Conservation (phyloP, 2,113 vertebrate genomes). For the Peromyscus leucopus region DNA sequence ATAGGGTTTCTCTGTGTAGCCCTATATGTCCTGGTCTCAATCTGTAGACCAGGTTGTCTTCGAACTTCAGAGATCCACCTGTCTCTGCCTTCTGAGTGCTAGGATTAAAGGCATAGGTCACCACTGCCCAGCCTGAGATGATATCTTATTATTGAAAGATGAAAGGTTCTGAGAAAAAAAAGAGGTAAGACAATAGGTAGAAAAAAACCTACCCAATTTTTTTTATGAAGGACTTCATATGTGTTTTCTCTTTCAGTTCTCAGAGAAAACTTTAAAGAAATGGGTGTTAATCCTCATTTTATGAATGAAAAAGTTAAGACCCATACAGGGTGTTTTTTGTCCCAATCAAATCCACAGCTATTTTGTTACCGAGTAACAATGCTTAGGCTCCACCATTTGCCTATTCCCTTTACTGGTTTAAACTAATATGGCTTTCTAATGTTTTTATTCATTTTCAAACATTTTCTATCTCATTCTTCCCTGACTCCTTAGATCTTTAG, state of each 20-base stretch:
- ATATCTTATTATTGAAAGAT: not conserved
- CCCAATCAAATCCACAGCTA: not conserved
- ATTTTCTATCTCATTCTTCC: not conserved
- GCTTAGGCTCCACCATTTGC: not conserved
- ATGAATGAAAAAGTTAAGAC: not conserved
- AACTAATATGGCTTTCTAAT: not conserved
- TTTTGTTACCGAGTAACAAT: slow-evolving; percentile 3
- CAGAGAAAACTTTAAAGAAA: slow-evolving; percentile 9
- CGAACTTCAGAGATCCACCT: not conserved
- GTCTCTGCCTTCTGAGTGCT: not conserved
- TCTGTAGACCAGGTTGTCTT: not conserved
- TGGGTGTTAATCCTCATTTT: not conserved
- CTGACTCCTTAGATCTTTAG: not conserved
- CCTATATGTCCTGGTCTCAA: not conserved
- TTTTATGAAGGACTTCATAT: not conserved
- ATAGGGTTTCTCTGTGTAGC: not conserved
- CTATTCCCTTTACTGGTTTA: not conserved
- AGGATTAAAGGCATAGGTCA: not conserved
- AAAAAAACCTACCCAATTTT: not conserved
- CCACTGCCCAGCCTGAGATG: not conserved
- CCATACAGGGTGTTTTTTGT: not conserved
- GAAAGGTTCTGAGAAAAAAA: not conserved
- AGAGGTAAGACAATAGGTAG: not conserved
- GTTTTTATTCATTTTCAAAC: not conserved
- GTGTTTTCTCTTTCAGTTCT: not conserved